A percentile compares a stretch with the other conserved stretches of the same genome.
phyloP scores from a whole-genome alignment of 1,140 invertebrate species.

The Neuroterus valhalla region DNA sequence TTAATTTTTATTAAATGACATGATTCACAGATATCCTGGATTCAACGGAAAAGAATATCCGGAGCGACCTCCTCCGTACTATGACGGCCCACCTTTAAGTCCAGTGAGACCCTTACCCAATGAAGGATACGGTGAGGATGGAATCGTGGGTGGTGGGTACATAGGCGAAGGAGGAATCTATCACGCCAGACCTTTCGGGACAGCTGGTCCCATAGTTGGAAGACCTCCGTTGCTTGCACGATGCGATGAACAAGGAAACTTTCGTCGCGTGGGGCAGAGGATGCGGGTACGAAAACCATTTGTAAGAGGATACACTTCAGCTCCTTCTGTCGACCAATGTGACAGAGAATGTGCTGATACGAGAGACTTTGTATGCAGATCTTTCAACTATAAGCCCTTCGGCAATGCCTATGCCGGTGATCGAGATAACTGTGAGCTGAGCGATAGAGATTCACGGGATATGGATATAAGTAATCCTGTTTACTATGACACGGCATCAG shows the following conservation, averaged over 20 bases:
- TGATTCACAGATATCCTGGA: conserved; percentile 50
- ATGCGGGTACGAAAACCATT: conserved; percentile 86
- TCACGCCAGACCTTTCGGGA: conserved; percentile 65
- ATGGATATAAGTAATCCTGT: conserved; percentile 89
- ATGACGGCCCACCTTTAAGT: conserved; percentile 61
- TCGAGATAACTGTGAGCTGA: conserved; percentile 91
- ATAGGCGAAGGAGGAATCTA: conserved; percentile 70
- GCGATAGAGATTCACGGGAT: conserved; percentile 88
- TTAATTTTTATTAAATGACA: background rate
- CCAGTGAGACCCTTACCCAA: conserved; percentile 60
- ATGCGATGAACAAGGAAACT: conserved; percentile 87
- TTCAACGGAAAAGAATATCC: conserved; percentile 62
- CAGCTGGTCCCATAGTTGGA: conserved; percentile 69
- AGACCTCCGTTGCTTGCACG: conserved; percentile 74
- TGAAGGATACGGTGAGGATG: conserved; percentile 67
- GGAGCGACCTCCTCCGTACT: conserved; percentile 60
- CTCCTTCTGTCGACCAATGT: conserved; percentile 84
- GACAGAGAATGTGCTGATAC: conserved; percentile 88
- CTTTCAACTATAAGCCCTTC: conserved; percentile 86
- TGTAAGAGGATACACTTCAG: conserved; percentile 83
- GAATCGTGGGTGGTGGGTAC: conserved; percentile 69
- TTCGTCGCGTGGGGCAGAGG: conserved; percentile 85
- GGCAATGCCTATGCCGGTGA: conserved; percentile 80
- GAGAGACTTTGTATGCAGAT: conserved; percentile 88
- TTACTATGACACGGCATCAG: conserved; percentile 87